These are phyloP conservation scores for Pantherophis guttatus DNA, from an alignment of 2,113 vertebrate species.

Conservation along the genomic window DNA sequence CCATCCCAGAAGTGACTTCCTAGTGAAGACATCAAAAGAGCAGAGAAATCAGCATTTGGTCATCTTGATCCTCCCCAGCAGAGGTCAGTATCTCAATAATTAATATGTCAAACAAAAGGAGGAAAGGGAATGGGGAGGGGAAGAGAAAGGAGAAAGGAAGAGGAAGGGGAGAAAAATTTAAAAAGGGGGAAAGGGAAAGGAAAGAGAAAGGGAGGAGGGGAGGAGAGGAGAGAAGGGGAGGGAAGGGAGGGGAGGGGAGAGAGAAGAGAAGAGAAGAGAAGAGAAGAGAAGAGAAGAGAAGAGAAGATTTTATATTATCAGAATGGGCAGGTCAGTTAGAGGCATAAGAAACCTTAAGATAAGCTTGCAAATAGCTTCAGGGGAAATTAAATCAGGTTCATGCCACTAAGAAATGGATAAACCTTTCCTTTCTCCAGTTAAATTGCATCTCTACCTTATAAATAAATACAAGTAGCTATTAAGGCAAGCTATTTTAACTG, in stretches of 20 bases:
- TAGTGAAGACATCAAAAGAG: not conserved
- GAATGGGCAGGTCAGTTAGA: not conserved
- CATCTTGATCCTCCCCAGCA: slow-evolving; percentile 56
- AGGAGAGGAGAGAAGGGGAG: too few species aligned
- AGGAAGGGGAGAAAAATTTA: too few species aligned
- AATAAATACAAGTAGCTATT: not conserved
- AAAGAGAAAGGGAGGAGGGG: too few species aligned
- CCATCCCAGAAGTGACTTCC: not conserved
- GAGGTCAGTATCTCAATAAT: slow-evolving; percentile 61
- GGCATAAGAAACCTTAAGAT: not conserved
- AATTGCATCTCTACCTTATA: not conserved
- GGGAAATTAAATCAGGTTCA: not conserved
- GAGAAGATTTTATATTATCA: not conserved
- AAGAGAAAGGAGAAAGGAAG: not conserved
- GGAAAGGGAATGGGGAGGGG: too few species aligned
- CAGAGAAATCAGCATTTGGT: slow-evolving; percentile 2
- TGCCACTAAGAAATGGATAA: not conserved
- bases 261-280: not conserved
- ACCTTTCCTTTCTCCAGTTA: not conserved
- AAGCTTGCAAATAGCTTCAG: not conserved
- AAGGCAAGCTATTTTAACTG: not conserved
- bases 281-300: not conserved
- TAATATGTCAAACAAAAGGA: not conserved
- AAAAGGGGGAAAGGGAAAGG: too few species aligned
- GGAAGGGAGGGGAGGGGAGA: not conserved